Conservation (phyloP, 2,888 invertebrate species). For the Lasioglossum morio region DNA sequence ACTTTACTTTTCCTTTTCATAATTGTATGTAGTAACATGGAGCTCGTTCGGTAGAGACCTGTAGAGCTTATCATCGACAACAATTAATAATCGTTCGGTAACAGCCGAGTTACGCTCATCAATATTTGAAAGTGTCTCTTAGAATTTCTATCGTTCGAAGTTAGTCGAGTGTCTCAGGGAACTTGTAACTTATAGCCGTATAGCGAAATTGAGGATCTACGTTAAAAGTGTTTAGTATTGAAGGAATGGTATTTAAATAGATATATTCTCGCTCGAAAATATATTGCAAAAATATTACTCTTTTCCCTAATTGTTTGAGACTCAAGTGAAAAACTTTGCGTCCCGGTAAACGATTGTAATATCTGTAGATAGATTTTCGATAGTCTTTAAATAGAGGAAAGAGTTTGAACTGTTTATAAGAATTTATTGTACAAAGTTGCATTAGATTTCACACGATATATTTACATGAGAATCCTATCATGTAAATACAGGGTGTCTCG, state of each 20-base stretch:
- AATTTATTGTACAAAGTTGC: conserved; percentile 17
- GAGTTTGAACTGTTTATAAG: neutral
- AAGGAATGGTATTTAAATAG: neutral
- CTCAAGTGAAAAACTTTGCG: neutral
- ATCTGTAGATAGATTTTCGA: neutral
- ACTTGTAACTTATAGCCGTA: conserved; percentile 10
- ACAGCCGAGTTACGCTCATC: neutral
- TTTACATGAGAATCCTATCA: neutral
- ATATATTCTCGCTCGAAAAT: neutral
- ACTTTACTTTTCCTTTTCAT: conserved; percentile 11
- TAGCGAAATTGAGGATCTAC: neutral
- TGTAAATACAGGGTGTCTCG: neutral
- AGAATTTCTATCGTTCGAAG: neutral
- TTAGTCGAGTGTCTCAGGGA: neutral
- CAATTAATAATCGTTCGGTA: neutral
- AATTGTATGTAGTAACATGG: neutral
- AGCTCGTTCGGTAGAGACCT: neutral
- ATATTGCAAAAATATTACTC: neutral
- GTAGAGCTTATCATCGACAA: conserved; percentile 9
- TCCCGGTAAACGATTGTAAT: neutral
- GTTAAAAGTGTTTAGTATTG: neutral
- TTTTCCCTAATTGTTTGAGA: neutral
- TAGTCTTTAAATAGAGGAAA: neutral
- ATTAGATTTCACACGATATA: conserved; percentile 23
- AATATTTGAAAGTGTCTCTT: neutral